Conservation (phyloP, 2,113 vertebrate genomes). For the Hemiscyllium ocellatum region DNA sequence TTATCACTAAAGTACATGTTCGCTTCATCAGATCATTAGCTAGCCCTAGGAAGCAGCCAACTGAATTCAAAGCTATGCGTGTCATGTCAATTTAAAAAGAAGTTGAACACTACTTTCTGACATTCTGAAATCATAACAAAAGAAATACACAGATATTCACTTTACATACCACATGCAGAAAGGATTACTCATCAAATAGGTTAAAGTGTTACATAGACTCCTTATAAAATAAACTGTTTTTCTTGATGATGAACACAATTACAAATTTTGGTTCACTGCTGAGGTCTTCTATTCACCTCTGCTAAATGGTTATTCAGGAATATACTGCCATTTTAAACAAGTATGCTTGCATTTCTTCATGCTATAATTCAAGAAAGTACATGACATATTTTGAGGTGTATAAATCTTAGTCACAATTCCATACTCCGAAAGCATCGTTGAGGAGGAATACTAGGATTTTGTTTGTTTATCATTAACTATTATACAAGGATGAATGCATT, state of each 20-base stretch:
- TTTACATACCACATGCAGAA: neutral
- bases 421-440: neutral
- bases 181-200: neutral
- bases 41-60: neutral
- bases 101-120: neutral
- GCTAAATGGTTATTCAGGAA: neutral
- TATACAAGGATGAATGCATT: neutral
- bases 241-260: neutral
- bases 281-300: neutral
- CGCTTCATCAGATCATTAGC: constrained; percentile 12
- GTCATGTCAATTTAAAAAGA: neutral
- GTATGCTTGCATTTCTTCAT: neutral
- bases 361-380: neutral
- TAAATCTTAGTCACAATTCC: neutral
- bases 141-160: neutral
- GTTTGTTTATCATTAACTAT: neutral
- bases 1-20: neutral
- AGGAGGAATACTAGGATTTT: neutral
- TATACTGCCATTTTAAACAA: neutral
- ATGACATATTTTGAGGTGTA: neutral
- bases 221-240: constrained; percentile 5
- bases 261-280: neutral
- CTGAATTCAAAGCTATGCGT: neutral
- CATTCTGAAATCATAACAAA: no score
- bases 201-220: neutral